phyloP scores from a whole-genome alignment of 1,140 invertebrate genomes.

The Harlomillsia oculata region DNA sequence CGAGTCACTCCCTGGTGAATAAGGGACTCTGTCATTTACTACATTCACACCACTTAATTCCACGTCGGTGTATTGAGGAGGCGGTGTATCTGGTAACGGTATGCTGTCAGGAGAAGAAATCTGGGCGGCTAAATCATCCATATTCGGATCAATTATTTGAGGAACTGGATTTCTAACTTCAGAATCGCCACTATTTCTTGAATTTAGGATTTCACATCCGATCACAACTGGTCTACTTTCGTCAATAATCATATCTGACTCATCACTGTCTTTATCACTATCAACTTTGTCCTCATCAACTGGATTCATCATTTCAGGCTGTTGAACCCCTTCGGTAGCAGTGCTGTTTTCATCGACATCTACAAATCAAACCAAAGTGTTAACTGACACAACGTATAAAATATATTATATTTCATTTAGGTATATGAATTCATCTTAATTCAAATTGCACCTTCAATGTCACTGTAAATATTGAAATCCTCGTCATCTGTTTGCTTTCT shows the following conservation, averaged over 20 bases:
- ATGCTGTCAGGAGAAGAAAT: conserved; percentile 29
- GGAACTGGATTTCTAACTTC: not conserved
- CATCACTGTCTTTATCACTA: conserved; percentile 29
- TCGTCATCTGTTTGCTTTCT: conserved; percentile 35
- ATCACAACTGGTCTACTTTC: too few relatives aligned
- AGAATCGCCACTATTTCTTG: not conserved
- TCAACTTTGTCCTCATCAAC: not conserved
- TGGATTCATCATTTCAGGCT: not conserved
- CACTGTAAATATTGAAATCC: conserved; percentile 47
- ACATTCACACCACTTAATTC: not conserved
- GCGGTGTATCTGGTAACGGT: conserved; percentile 28
- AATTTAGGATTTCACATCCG: too few relatives aligned
- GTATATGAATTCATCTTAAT: not conserved
- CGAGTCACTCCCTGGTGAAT: not conserved
- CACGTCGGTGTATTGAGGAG: conserved; percentile 12
- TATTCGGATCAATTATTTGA: not conserved
- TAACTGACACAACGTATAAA: too few relatives aligned
- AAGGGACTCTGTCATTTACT: not conserved
- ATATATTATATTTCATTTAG: too few relatives aligned
- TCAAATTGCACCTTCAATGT: conserved; percentile 42
- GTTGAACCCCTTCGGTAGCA: not conserved
- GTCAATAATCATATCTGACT: conserved; percentile 38
- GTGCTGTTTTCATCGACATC: not conserved
- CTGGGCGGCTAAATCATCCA: not conserved
- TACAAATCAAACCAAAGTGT: not conserved